Evolutionary conservation across 2,797 vertebrate genomes (phyloP).

Genomic region (Microhierax caerulescens): DNA sequence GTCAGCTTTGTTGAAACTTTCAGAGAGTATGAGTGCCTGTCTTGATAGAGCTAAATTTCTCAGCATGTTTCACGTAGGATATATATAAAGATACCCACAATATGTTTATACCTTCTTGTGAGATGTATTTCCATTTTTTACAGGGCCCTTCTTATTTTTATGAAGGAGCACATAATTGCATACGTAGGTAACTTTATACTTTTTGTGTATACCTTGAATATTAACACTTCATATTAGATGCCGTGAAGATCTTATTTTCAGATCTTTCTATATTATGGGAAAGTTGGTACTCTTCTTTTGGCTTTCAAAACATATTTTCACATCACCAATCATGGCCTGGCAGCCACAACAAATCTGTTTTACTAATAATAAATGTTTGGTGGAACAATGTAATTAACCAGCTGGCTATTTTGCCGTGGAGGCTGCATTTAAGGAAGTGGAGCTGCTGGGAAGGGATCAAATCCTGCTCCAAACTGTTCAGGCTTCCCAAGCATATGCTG

Average conservation of each 20-base stretch:
- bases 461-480: neutral
- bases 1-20: neutral
- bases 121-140: neutral
- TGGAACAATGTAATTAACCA: neutral
- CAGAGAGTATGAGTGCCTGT: neutral
- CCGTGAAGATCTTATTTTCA: neutral
- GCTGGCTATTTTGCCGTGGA: neutral
- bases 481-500: neutral
- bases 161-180: neutral
- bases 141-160: neutral
- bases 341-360: neutral
- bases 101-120: neutral
- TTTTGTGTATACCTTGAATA: neutral
- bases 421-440: neutral
- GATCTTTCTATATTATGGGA: neutral
- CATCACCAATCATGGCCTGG: neutral
- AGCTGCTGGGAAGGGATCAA: neutral
- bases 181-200: neutral
- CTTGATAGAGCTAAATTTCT: neutral
- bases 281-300: neutral
- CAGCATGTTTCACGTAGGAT: neutral
- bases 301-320: neutral
- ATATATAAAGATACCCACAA: fast-evolving
- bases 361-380: neutral
- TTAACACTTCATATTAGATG: neutral